A percentile compares a stretch with the other conserved stretches of the same genome.
phyloP scores from a whole-genome alignment of 2,797 vertebrate species.

The Ctenochaetus hawaiiensis region DNA sequence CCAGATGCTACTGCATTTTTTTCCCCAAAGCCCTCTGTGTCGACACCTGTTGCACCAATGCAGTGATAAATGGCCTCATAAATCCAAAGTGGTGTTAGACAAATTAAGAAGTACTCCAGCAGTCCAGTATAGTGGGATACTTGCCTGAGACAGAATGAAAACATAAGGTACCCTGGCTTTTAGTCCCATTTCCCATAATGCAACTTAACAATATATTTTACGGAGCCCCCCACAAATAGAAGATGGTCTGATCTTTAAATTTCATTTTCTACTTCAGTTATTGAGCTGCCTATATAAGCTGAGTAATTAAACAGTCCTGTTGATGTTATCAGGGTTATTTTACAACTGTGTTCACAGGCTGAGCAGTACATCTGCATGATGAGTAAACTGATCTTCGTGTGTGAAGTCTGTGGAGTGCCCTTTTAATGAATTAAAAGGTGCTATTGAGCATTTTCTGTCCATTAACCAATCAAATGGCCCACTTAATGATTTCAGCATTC shows the following conservation, averaged over 20 bases:
- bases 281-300: background rate
- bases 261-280: background rate
- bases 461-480: background rate
- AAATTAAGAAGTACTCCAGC: background rate
- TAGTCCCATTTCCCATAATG: too few species aligned
- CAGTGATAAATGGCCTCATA: background rate
- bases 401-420: background rate
- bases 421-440: background rate
- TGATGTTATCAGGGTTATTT: background rate
- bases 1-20: background rate
- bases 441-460: background rate
- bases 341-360: background rate
- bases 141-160: background rate
- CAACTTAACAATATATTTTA: background rate
- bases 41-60: background rate
- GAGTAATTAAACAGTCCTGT: background rate
- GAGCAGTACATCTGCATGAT: background rate
- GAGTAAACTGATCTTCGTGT: background rate
- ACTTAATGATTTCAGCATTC: background rate
- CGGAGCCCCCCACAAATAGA: background rate
- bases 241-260: too few species aligned
- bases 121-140: background rate
- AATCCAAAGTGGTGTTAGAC: background rate
- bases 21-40: too few species aligned
- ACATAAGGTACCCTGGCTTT: background rate